Evolutionary conservation across 2,113 vertebrate genomes (phyloP).

Genomic region (Rhinolophus ferrumequinum): DNA sequence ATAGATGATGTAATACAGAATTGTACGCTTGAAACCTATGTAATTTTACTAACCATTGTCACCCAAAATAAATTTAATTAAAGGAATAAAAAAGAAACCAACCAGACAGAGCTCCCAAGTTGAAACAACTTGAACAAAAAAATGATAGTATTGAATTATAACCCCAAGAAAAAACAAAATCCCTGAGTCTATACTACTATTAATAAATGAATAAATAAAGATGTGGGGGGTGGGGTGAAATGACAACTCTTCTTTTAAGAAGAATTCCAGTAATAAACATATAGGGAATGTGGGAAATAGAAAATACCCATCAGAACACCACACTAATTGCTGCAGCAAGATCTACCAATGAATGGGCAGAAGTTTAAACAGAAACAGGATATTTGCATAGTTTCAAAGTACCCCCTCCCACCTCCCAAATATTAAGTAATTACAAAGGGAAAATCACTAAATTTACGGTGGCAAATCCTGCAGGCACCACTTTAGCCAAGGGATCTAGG

Average conservation of each 20-base stretch:
- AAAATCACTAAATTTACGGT: not conserved
- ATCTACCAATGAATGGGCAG: not conserved
- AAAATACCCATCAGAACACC: not conserved
- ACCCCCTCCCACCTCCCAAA: not conserved
- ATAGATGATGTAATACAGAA: no score
- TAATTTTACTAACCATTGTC: no score
- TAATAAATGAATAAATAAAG: not conserved
- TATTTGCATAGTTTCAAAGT: not conserved
- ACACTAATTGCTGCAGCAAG: not conserved
- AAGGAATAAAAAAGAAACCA: not conserved
- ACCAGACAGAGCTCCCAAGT: not conserved
- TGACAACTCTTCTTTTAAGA: not conserved
- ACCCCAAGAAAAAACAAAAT: not conserved
- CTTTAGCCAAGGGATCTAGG: not conserved
- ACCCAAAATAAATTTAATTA: no score
- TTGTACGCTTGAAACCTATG: no score
- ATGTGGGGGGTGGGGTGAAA: not conserved
- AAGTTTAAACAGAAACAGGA: not conserved
- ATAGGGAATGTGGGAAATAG: not conserved
- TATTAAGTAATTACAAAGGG: not conserved
- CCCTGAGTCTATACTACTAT: not conserved
- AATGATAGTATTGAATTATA: not conserved
- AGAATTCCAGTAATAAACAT: not conserved
- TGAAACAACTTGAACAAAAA: not conserved
- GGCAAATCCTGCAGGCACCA: not conserved